Evolutionary conservation across 92 coral and sea anemone genomes (phyloP), one percentile per base, ranked within the genome.

Genomic region (Porites divaricata): DNA sequence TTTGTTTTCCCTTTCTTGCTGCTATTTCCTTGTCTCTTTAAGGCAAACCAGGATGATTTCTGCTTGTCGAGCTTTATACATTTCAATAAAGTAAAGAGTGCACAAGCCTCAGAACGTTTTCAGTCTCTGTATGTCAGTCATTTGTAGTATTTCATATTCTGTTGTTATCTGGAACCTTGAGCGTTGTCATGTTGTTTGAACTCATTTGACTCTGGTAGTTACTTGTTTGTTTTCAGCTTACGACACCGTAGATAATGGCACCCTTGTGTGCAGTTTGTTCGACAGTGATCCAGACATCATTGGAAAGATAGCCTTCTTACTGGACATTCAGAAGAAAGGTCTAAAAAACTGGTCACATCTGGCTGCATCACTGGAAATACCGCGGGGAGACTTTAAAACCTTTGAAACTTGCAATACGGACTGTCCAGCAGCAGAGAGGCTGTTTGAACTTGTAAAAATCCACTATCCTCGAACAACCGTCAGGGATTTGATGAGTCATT

Each of bases 241-340:
- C 21, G 20, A 15, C 10, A 49, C 56, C 6, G 70, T 77, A 57
- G 63, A 17, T 62, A 58, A 63, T 19, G 61, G 21, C 1, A 77
- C 81, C 6, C 45, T 63, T 10, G 76, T 80, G 25, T 25, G 64
- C 56, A 80, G 75, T 23, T 51, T 80, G 76, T 80, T 67, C 7
- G 76, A 80, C 76, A 80, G 51, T 67, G 58, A 67, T 80, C 84
- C 84, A 23, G 84, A 80, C 54, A 80, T 80, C 65, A 80, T 80
- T 14, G 84, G 84, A 15, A 67, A 80, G 51, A 67, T 80, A 22
- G 64, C 75, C 17, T 57, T 54, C 75, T 24, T 80, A 4, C 22
- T 80, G 57, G 84, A 80, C 65, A 68, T 23, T 35, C 52, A 67
- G 54, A 69, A 80, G 53, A 1, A 0, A 1, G 84, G 84, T 20